These are phyloP conservation scores for Megaleporinus macrocephalus DNA, from an alignment of 2,113 vertebrate species.

Conservation along the genomic window DNA sequence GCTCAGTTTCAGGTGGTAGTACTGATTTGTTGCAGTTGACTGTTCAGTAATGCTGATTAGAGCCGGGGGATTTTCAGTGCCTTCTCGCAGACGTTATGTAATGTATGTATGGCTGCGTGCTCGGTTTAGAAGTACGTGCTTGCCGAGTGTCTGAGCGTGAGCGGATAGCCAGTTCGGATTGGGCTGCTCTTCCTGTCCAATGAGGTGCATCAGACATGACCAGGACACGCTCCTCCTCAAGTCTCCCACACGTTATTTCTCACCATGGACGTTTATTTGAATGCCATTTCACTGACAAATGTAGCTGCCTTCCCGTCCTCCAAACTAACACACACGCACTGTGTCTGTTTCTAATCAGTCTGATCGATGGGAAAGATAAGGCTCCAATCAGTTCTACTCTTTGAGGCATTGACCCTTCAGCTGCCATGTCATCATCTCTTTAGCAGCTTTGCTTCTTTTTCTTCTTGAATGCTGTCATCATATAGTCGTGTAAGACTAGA, in stretches of 20 bases:
- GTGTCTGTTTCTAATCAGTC: constrained; percentile 16
- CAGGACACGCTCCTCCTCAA: background rate
- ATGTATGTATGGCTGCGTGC: constrained; percentile 21
- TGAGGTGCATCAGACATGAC: constrained; percentile 36
- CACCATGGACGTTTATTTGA: constrained; percentile 31
- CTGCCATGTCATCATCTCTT: background rate
- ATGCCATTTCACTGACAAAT: background rate
- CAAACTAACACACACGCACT: background rate
- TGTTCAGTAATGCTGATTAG: constrained; percentile 4
- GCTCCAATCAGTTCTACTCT: background rate
- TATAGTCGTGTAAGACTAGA: background rate
- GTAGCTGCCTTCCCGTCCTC: background rate
- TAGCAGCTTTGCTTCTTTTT: background rate
- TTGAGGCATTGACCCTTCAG: background rate
- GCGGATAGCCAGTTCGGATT: constrained; percentile 27
- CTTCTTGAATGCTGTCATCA: background rate
- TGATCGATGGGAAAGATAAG: constrained; percentile 13
- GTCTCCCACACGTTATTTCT: constrained; percentile 18
- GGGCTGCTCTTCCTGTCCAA: constrained; percentile 1
- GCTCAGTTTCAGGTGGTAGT: constrained; percentile 12
- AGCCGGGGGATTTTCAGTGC: constrained; percentile 11
- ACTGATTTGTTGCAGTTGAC: constrained; percentile 8
- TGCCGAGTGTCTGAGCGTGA: constrained; percentile 47
- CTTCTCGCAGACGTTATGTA: constrained; percentile 37
- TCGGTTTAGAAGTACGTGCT: constrained; percentile 32